Percentiles rank a stretch among this genome's conserved stretches.
Evolutionary conservation across 2,797 vertebrate genomes (phyloP).

Genomic region (Valencia hispanica): DNA sequence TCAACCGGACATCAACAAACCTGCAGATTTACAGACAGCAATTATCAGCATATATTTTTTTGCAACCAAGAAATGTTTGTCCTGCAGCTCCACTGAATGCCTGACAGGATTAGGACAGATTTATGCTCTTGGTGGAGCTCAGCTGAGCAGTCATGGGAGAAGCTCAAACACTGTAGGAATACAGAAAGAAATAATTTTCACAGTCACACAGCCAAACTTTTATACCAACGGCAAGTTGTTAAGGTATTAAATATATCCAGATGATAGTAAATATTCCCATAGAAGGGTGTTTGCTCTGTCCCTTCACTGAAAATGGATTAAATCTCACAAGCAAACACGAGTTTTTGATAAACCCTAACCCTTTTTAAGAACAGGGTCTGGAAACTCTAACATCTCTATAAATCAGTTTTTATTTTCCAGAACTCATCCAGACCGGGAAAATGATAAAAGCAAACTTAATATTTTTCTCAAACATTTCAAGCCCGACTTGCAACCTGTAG

Average conservation of each 20-base stretch:
- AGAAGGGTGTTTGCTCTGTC: slow-evolving; percentile 4
- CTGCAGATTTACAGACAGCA: slow-evolving; percentile 34
- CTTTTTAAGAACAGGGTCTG: not conserved
- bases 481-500: not conserved
- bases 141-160: slow-evolving; percentile 64
- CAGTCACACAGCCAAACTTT: not conserved
- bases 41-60: slow-evolving; percentile 23
- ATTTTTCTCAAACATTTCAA: not conserved
- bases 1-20: slow-evolving; percentile 20
- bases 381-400: not conserved
- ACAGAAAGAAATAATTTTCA: slow-evolving; percentile 20
- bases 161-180: slow-evolving; percentile 26
- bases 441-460: not conserved
- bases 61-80: slow-evolving; percentile 39
- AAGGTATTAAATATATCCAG: not conserved
- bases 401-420: not conserved
- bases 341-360: no score
- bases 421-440: not conserved
- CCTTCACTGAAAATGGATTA: not conserved
- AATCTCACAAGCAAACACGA: no score
- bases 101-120: slow-evolving; percentile 69
- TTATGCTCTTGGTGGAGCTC: slow-evolving; percentile 44
- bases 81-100: slow-evolving; percentile 46
- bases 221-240: not conserved
- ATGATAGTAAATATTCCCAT: not conserved